A percentile compares a stretch with the other conserved stretches of the same genome.
Conservation (phyloP, 2,888 invertebrate species). For the Mactromeris polynyma region DNA sequence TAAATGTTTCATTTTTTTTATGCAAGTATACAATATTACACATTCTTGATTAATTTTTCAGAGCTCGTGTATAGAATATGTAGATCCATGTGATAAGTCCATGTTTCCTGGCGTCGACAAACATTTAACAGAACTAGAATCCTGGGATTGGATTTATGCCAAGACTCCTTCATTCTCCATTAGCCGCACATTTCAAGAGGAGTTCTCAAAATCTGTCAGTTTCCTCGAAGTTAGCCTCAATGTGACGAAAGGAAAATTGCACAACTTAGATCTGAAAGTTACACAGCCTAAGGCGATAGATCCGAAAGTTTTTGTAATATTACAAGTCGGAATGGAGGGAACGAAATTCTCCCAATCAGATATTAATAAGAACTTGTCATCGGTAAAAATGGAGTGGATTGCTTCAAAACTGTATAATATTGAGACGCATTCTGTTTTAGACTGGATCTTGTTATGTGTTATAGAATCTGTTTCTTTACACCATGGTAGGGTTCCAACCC, state of each 20-base stretch:
- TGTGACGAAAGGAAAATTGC: conserved; percentile 70
- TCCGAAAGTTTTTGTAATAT: conserved; percentile 18
- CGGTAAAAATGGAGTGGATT: conserved; percentile 66
- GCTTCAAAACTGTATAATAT: conserved; percentile 45
- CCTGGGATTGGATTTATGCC: conserved; percentile 82
- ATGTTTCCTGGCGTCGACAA: conserved; percentile 75
- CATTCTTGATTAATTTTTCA: conserved; percentile 19
- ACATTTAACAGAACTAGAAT: conserved; percentile 59
- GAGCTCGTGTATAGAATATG: conserved; percentile 46
- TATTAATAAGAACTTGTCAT: conserved; percentile 41
- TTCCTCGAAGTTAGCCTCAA: conserved; percentile 56
- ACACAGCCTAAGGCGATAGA: conserved; percentile 25
- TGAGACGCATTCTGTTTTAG: conserved; percentile 51
- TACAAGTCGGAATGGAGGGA: conserved; percentile 45
- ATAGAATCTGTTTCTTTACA: conserved; percentile 50
- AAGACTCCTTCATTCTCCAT: conserved; percentile 80
- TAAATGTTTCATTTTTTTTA: too few relatives aligned
- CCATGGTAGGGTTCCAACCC: not conserved
- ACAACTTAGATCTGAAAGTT: conserved; percentile 58
- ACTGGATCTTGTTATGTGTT: conserved; percentile 65
- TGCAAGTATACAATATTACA: too few relatives aligned
- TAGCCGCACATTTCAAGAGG: conserved; percentile 56
- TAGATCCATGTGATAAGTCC: conserved; percentile 70
- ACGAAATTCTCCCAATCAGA: conserved; percentile 16
- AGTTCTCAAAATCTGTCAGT: conserved; percentile 23